Evolutionary conservation across 2,113 vertebrate genomes (phyloP).

Genomic region (Pedionomus torquatus): DNA sequence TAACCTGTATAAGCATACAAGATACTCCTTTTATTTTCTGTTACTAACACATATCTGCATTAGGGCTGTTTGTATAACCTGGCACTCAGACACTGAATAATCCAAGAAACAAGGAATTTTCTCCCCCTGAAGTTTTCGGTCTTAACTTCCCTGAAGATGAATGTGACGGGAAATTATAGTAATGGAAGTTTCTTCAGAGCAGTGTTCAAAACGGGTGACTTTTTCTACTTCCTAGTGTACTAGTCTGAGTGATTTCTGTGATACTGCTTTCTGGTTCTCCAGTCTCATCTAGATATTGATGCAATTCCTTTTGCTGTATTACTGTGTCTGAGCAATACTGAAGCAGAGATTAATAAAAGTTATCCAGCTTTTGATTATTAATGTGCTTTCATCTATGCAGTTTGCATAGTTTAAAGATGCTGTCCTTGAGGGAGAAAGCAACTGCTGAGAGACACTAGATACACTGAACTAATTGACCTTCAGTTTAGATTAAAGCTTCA

Average conservation of each 20-base stretch:
- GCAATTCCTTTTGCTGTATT: background rate
- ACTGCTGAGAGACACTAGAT: background rate
- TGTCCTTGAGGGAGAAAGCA: background rate
- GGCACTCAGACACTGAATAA: background rate
- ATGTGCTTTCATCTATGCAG: background rate
- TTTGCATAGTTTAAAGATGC: background rate
- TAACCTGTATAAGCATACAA: background rate
- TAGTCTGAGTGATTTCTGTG: background rate
- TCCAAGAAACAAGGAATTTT: background rate
- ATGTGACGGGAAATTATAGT: background rate
- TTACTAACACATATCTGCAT: background rate
- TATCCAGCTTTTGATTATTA: background rate
- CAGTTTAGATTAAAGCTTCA: background rate
- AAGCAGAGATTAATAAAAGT: background rate
- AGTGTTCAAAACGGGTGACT: background rate
- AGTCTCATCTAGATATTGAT: background rate
- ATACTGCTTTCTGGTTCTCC: background rate
- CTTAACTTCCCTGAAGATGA: background rate
- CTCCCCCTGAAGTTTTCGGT: background rate
- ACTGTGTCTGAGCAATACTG: background rate
- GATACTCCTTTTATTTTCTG: background rate
- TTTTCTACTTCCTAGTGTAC: background rate
- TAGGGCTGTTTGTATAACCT: background rate
- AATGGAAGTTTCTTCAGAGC: background rate
- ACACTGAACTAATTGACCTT: background rate